Percentiles rank a stretch among this genome's conserved stretches.
These are phyloP conservation scores for Synanceia verrucosa DNA, from an alignment of 2,797 vertebrate genomes.

Conservation along the genomic window DNA sequence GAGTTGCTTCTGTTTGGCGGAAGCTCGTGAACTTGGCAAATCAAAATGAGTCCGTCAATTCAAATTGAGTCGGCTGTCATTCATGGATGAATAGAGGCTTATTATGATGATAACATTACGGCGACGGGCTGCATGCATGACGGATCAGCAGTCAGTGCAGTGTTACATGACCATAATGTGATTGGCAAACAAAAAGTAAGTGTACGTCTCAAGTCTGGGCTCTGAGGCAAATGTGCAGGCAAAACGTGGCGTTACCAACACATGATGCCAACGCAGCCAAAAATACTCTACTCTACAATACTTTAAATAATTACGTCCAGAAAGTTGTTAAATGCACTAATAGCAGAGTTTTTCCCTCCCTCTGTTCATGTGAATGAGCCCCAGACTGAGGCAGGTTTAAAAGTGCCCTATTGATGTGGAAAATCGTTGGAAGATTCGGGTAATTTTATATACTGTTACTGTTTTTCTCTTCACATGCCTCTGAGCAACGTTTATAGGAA, in stretches of 20 bases:
- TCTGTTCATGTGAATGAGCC: no score
- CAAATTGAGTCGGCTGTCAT: slow-evolving; percentile 69
- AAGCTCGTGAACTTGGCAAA: slow-evolving; percentile 60
- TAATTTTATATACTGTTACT: no score
- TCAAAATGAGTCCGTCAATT: slow-evolving; percentile 70
- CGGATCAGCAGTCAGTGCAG: slow-evolving; percentile 51
- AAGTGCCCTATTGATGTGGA: no score
- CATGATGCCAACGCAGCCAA: neutral
- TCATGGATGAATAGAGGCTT: slow-evolving; percentile 68
- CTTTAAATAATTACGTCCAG: neutral
- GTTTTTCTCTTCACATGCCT: no score
- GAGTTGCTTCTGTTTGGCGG: slow-evolving; percentile 43
- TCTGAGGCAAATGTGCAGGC: no score
- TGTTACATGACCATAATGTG: slow-evolving; percentile 60
- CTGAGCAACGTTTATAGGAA: neutral
- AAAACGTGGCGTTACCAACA: neutral
- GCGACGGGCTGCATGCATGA: slow-evolving; percentile 57
- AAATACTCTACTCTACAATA: neutral
- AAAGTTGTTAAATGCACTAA: neutral
- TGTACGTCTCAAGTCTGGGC: neutral
- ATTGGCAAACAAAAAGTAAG: slow-evolving; percentile 57
- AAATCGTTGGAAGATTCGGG: no score
- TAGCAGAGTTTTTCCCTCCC: no score
- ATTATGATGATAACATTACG: slow-evolving; percentile 65
- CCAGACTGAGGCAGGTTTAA: no score